phyloP scores from a whole-genome alignment of 2,797 vertebrate genomes.

The Microhierax caerulescens region DNA sequence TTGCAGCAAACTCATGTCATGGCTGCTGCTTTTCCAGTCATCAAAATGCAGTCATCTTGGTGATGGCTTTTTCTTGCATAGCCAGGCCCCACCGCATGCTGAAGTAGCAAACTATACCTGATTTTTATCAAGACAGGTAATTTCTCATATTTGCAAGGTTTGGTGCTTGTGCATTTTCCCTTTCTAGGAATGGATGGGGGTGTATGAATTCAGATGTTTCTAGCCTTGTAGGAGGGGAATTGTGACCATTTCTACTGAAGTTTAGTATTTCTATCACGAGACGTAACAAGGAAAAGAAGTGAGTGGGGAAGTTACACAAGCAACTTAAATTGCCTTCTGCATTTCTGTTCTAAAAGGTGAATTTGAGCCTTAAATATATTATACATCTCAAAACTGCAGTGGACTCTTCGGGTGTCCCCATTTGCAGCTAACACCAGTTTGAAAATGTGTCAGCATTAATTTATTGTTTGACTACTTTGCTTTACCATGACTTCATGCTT shows the following conservation, averaged over 20 bases:
- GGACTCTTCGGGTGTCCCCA: not conserved
- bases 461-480: not conserved
- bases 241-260: not conserved
- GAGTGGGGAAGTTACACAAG: not conserved
- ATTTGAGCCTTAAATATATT: not conserved
- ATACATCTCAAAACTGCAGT: not conserved
- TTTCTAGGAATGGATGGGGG: not conserved
- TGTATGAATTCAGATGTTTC: not conserved
- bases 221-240: not conserved
- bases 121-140: not conserved
- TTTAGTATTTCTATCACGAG: not conserved
- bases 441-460: not conserved
- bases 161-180: not conserved
- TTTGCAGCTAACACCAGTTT: not conserved
- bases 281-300: not conserved
- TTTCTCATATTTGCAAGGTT: not conserved
- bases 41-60: not conserved
- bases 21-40: not conserved
- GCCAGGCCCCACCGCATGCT: not conserved
- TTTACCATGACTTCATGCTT: not conserved
- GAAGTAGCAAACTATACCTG: not conserved
- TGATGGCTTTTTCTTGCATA: not conserved
- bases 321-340: not conserved
- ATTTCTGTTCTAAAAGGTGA: not conserved
- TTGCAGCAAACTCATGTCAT: not conserved